These are phyloP conservation scores for Craterocephalus amniculus DNA, from an alignment of 2,797 vertebrate genomes.

Conservation along the genomic window DNA sequence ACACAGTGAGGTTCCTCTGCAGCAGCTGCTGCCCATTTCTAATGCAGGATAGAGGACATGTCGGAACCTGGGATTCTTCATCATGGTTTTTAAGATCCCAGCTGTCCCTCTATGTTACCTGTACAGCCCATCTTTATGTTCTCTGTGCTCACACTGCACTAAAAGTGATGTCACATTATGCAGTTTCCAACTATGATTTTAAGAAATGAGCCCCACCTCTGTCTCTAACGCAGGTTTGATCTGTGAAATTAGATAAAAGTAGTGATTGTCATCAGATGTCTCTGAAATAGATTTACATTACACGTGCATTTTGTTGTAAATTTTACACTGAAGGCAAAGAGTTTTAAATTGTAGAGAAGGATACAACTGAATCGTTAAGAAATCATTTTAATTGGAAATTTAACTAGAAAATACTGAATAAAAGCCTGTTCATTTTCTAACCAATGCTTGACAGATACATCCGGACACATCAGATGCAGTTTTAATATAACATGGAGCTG, in stretches of 20 bases:
- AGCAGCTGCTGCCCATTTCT: conserved; percentile 38
- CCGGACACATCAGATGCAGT: not conserved
- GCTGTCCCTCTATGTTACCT: not conserved
- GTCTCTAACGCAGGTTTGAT: not conserved
- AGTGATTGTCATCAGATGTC: not conserved
- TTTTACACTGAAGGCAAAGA: not conserved
- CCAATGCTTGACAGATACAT: too few relatives aligned
- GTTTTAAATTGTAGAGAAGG: not conserved
- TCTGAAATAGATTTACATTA: conserved; percentile 1
- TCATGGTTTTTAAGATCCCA: conserved; percentile 16
- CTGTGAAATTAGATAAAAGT: conserved; percentile 13
- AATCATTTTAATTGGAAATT: not conserved
- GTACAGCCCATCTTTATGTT: conserved; percentile 7
- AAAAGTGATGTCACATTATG: not conserved
- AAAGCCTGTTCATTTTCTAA: too few relatives aligned
- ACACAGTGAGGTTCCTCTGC: conserved; percentile 28
- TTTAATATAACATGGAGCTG: not conserved
- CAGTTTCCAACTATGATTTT: not conserved
- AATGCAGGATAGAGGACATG: conserved; percentile 36
- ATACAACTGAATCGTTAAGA: not conserved
- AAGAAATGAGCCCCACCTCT: not conserved
- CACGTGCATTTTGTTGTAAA: not conserved
- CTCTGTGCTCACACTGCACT: not conserved
- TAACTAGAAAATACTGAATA: too few relatives aligned
- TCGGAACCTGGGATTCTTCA: conserved; percentile 18